Evolutionary conservation across 1,140 invertebrate species (phyloP).

Genomic region (Spodoptera litura): DNA sequence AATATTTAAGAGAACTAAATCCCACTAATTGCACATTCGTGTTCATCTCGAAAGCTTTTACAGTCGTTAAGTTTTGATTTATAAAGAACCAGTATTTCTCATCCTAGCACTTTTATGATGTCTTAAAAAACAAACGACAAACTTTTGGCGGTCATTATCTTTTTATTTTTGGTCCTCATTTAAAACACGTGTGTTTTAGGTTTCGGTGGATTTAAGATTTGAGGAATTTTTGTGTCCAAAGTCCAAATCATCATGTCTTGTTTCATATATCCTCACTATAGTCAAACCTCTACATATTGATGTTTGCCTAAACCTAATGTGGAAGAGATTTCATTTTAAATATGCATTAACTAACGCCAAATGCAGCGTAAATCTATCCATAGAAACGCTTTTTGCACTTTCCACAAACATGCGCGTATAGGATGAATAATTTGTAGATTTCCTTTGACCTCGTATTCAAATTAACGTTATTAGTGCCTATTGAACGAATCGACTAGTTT

Average conservation of each 20-base stretch:
- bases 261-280: not conserved
- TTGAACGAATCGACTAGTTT: constrained; percentile 46
- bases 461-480: constrained; percentile 54
- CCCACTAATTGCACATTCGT: constrained; percentile 25
- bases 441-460: constrained; percentile 56
- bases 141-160: constrained; percentile 11
- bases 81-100: constrained; percentile 6
- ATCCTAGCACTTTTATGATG: constrained; percentile 20
- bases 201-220: constrained; percentile 6
- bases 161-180: constrained; percentile 18
- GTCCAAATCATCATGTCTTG: constrained; percentile 5
- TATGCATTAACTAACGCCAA: constrained; percentile 12
- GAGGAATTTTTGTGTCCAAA: not conserved
- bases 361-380: not conserved
- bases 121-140: constrained; percentile 23
- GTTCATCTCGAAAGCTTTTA: constrained; percentile 12
- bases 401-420: constrained; percentile 3
- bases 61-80: constrained; percentile 18
- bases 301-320: constrained; percentile 12
- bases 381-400: not conserved
- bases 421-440: constrained; percentile 48
- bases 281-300: not conserved
- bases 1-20: constrained; percentile 3
- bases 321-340: not conserved
- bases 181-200: constrained; percentile 5